These are phyloP conservation scores for Acrocyrtus sp. DNA, from an alignment of 2,888 invertebrate genomes.

Conservation along the genomic window DNA sequence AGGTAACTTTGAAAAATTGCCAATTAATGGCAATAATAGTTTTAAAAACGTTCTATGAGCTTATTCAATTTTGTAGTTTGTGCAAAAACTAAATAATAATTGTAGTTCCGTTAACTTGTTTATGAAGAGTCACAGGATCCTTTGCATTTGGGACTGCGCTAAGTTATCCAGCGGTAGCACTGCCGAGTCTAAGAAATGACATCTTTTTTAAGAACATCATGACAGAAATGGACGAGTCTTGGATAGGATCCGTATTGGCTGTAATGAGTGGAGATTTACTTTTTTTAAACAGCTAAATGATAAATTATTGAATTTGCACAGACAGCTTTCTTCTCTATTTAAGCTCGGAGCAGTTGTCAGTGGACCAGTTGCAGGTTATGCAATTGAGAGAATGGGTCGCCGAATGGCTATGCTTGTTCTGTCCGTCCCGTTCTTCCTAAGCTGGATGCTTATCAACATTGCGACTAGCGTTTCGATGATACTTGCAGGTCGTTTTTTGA, in stretches of 20 bases:
- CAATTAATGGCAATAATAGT: neutral
- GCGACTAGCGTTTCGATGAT: conserved; percentile 32
- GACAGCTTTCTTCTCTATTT: conserved; percentile 1
- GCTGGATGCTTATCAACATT: conserved; percentile 48
- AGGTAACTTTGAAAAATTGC: conserved; percentile 13
- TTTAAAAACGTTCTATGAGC: neutral
- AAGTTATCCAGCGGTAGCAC: conserved; percentile 26
- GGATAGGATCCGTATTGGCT: conserved; percentile 70
- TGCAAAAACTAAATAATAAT: neutral
- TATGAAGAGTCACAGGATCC: conserved; percentile 43
- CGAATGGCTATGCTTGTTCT: conserved; percentile 35
- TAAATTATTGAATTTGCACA: neutral
- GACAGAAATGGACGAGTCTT: conserved; percentile 68
- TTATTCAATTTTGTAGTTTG: neutral
- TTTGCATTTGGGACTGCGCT: conserved; percentile 41
- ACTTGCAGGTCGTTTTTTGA: conserved; percentile 41
- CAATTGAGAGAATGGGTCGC: conserved; percentile 43
- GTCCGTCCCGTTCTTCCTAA: conserved; percentile 39
- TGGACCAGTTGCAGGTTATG: conserved; percentile 38
- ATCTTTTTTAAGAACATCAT: conserved; percentile 19
- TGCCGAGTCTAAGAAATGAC: conserved; percentile 35
- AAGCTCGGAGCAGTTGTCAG: conserved; percentile 51
- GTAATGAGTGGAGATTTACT: no score
- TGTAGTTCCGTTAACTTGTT: neutral
- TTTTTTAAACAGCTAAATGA: neutral